A percentile compares a stretch with the other conserved stretches of the same genome.
Conservation (phyloP, 92 coral and sea anemone genomes). For the Micromussa lordhowensis region DNA sequence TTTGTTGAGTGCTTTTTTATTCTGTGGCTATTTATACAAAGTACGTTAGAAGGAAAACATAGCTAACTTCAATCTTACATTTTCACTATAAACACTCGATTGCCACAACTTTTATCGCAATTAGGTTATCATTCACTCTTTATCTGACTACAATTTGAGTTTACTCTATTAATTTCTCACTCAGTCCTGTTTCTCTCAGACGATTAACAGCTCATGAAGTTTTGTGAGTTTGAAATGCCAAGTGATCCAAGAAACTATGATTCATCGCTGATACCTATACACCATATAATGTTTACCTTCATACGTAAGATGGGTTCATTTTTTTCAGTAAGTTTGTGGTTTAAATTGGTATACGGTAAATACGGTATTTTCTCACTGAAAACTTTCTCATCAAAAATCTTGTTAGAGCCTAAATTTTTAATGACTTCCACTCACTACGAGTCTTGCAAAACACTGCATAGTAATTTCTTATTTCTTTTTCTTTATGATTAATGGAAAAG, state of each 20-base stretch:
- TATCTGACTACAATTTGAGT: neutral
- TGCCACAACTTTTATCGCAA: neutral
- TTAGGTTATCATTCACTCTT: neutral
- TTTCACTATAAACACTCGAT: neutral
- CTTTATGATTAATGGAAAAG: neutral
- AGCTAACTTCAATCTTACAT: neutral
- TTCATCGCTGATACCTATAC: neutral
- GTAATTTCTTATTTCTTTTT: neutral
- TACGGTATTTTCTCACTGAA: neutral
- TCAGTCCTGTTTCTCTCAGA: neutral
- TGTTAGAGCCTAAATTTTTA: conserved; percentile 9
- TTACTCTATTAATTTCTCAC: neutral
- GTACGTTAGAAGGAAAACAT: neutral
- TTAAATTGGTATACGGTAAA: no score
- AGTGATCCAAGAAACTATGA: neutral
- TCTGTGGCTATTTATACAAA: neutral
- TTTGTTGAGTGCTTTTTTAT: neutral
- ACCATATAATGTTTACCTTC: neutral
- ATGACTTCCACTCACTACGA: neutral
- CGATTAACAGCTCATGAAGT: neutral
- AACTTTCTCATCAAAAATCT: neutral
- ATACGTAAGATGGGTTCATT: no score
- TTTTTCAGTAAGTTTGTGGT: neutral
- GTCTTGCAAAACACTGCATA: neutral
- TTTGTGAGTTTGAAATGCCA: neutral